phyloP scores from a whole-genome alignment of 2,113 vertebrate genomes.

The Bufo bufo region DNA sequence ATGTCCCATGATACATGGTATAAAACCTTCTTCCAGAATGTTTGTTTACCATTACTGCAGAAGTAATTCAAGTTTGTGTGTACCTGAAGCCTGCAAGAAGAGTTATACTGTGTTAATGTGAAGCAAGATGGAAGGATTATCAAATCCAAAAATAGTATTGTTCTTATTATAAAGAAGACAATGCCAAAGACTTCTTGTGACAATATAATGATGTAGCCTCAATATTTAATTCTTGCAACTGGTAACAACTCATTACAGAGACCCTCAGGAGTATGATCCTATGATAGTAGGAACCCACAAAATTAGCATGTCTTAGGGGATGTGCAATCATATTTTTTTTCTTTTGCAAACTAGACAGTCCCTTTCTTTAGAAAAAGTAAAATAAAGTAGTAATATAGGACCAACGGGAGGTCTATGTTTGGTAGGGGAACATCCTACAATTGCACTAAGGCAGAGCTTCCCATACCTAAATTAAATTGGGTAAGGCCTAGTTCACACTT shows the following conservation, averaged over 20 bases:
- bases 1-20: constrained; percentile 37
- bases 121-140: not conserved
- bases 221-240: not conserved
- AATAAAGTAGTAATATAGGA: too few relatives aligned
- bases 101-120: not conserved
- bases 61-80: not conserved
- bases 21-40: constrained; percentile 5
- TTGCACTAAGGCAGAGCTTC: too few relatives aligned
- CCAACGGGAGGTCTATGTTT: too few relatives aligned
- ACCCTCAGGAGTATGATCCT: too few relatives aligned
- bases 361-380: too few relatives aligned
- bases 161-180: not conserved
- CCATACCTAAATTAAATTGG: too few relatives aligned
- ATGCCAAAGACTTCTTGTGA: not conserved
- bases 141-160: not conserved
- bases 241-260: not conserved
- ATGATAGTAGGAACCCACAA: too few relatives aligned
- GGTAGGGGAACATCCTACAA: too few relatives aligned
- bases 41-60: not conserved
- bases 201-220: not conserved
- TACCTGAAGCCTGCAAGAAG: not conserved
- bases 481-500: too few relatives aligned
- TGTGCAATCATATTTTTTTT: too few relatives aligned
- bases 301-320: too few relatives aligned
- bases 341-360: too few relatives aligned